A percentile compares a stretch with the other conserved stretches of the same genome.
phyloP scores from a whole-genome alignment of 2,888 invertebrate genomes.

The Drosophila testacea region DNA sequence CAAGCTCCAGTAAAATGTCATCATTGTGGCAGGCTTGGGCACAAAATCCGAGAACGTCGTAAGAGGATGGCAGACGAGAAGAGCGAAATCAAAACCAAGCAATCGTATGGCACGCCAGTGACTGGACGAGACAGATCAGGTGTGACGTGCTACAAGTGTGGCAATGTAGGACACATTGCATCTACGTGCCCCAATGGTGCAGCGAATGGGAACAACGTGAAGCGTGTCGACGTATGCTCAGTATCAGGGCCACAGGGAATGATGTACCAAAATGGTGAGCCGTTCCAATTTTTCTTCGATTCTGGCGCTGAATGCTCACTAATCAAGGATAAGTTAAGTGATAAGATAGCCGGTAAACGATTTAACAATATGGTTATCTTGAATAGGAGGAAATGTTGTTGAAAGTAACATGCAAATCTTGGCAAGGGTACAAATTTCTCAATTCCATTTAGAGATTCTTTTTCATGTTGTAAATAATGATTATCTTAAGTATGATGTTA shows the following conservation, averaged over 20 bases:
- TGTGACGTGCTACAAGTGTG: constrained; percentile 13
- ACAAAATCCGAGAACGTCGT: constrained; percentile 17
- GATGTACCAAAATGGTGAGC: constrained; percentile 9
- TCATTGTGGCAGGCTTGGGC: constrained; percentile 6
- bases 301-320: background rate
- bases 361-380: constrained; percentile 10
- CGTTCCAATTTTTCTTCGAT: background rate
- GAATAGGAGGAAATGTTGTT: constrained; percentile 28
- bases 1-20: constrained; percentile 16
- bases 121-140: background rate
- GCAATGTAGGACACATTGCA: too few species aligned
- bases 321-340: constrained; percentile 9
- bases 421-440: constrained; percentile 22
- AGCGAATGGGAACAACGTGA: constrained; percentile 4
- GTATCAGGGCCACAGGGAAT: too few species aligned
- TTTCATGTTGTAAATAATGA: constrained; percentile 22
- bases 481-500: constrained; percentile 27
- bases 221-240: too few species aligned
- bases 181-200: constrained; percentile 11
- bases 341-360: constrained; percentile 15
- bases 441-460: constrained; percentile 28
- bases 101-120: constrained; percentile 1
- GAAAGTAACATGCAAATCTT: constrained; percentile 25
- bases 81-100: too few species aligned
- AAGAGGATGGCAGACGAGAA: constrained; percentile 13